Evolutionary conservation across 1,140 invertebrate genomes (phyloP), one percentile per base, ranked within the genome.

Genomic region (Mizuhopecten yessoensis): DNA sequence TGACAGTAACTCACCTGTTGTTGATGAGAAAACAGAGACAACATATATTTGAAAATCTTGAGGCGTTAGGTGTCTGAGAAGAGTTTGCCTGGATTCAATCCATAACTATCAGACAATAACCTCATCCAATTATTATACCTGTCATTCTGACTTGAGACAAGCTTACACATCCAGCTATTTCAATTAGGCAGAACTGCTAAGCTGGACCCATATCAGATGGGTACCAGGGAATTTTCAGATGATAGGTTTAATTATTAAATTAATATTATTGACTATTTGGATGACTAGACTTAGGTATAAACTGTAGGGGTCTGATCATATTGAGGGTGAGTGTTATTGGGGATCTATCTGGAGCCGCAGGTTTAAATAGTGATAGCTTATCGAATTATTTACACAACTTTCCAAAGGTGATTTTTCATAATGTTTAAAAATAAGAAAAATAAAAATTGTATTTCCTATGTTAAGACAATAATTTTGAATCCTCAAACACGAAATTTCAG

Each of bases 81-180:
- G 57, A 75, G 57, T 75, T n/a, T 29, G 20, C 11, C 1, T n/a
- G n/a, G 57, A 75, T 75, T n/a, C 23, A 75, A 7, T 29, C 5
- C n/a, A 29, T 75, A 29, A 75, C 57, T n/a, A 29, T 75, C n/a
- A 29, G 57, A 75, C 57, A 75, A 75, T 75, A 75, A 75, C 57
- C 57, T n/a, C n/a, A 75, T 75, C 57, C n/a, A 75, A 75, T 75
- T 75, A 75, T 75, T 29, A 75, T 17, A 11, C 5, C 57, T 75
- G 57, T 29, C n/a, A 29, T 7, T 39, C 13, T n/a, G n/a, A n/a
- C 1, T 23, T 49, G 45, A 29, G 57, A 75, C 57, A 75, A 75
- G 57, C 57, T 75, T 75, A 75, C 23, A n/a, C 1, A 75, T 75
- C 23, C 23, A 75, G 57, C 57, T 75, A n/a, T 75, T 29, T 75